phyloP scores from a whole-genome alignment of 2,113 vertebrate genomes.

The Oreochromis spilurus region DNA sequence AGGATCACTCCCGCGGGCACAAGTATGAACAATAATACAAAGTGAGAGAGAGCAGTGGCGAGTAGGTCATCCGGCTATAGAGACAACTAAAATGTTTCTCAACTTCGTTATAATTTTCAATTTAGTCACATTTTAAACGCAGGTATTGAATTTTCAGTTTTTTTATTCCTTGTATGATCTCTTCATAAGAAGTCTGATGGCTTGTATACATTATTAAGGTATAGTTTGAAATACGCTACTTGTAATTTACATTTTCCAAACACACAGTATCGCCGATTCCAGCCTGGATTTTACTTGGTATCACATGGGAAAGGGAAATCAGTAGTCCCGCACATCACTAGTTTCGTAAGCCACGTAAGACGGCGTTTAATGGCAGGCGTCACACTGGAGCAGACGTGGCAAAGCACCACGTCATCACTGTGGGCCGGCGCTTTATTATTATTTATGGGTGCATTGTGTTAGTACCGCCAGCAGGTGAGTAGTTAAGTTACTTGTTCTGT shows the following conservation, averaged over 20 bases:
- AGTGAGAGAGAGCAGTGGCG: neutral
- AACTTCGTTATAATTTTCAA: neutral
- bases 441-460: neutral
- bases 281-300: neutral
- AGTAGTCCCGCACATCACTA: neutral
- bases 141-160: neutral
- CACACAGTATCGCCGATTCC: neutral
- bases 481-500: neutral
- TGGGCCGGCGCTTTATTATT: constrained; percentile 39
- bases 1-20: neutral
- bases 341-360: neutral
- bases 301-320: neutral
- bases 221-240: neutral
- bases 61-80: neutral
- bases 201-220: neutral
- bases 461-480: constrained; percentile 34
- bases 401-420: constrained; percentile 61
- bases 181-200: neutral
- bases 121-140: neutral
- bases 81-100: neutral
- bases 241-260: neutral
- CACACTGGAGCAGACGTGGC: constrained; percentile 65
- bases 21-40: neutral
- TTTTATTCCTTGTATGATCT: neutral
- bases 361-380: constrained; percentile 10